These are phyloP conservation scores for Eucriotettix oculatus DNA, from an alignment of 2,888 invertebrate genomes.

Conservation along the genomic window DNA sequence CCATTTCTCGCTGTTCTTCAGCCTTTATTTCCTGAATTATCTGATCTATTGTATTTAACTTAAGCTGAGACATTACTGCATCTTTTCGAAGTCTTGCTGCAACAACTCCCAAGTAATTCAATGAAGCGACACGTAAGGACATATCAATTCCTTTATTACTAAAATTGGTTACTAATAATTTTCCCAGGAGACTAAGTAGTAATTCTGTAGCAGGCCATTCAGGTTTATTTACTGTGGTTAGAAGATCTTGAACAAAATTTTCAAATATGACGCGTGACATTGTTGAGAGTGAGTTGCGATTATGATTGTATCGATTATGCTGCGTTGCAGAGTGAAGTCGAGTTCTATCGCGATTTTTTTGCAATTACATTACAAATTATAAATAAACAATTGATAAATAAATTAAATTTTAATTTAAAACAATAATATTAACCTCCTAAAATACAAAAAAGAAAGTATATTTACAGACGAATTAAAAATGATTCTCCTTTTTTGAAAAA, in stretches of 20 bases:
- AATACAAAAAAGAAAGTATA: no score
- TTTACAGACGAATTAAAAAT: no score
- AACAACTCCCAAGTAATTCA: slow-evolving; percentile 97
- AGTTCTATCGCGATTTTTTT: no score
- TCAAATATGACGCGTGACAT: no score
- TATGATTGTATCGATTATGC: no score
- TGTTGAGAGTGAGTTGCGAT: no score
- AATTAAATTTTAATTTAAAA: no score
- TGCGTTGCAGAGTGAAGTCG: no score
- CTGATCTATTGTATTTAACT: slow-evolving; percentile 78
- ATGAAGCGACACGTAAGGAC: slow-evolving; percentile 84
- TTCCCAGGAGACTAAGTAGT: slow-evolving; percentile 70
- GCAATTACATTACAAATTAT: no score
- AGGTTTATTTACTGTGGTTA: slow-evolving; percentile 94
- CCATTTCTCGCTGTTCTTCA: slow-evolving; percentile 69
- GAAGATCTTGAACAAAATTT: slow-evolving; percentile 93
- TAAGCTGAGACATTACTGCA: slow-evolving; percentile 74
- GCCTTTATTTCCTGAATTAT: slow-evolving; percentile 78
- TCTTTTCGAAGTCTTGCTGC: slow-evolving; percentile 88
- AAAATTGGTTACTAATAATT: slow-evolving; percentile 60
- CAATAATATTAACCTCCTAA: no score
- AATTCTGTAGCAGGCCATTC: slow-evolving; percentile 99
- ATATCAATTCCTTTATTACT: slow-evolving; percentile 92
- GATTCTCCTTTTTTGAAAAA: no score
- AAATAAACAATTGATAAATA: no score